Base-by-base conservation (phyloP, 2,797 vertebrate species). In the Ctenopoma multispine region DNA sequence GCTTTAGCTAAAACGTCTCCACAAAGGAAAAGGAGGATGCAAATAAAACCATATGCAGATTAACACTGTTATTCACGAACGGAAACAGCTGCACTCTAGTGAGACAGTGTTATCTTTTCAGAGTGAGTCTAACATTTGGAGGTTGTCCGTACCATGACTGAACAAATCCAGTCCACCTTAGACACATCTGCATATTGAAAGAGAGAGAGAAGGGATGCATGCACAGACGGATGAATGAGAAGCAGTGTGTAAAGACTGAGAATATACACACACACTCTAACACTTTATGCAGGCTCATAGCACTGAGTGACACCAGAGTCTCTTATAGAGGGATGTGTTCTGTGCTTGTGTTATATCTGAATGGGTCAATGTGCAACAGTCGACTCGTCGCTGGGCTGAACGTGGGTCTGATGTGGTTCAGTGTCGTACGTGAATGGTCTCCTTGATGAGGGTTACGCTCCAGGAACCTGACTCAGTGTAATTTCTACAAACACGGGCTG, bases 261-360 rank as follows among this genome's bases (percentile, higher is more conserved):
- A 63, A 53, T 31, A 53, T 56, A 47, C n/a, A n/a, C 55, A 54
- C 44, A 49, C 40, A 3, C 40, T 14, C 36, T 17, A 1, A n/a
- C 36, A 48, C 64, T 47, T 11, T 63, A 71, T 62, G 14, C 62
- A 17, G 67, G 65, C 24, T 64, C 68, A 5, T 1, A 49, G 89
- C 69, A 79, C 89, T 1, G 86, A 71, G 86, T 88, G 91, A 81
- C 80, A 89, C 89, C 83, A 63, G 60, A 14, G 50, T 62, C 40
- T 11, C 40, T 1, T 53, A 48, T 2, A 38, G 43, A 29, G 31
- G 14, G 14, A 21, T 43, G 69, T 64, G 23, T 57, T 63, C 24
- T 44, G 7, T 43, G 64, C 64, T 43, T 67, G 57, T 73, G 27
- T 71, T 57, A 21, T 44, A 12, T 75, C 17, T 82, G 54, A 82